Base-by-base conservation (phyloP, 1,140 invertebrate species). In the Pectinophora gossypiella region DNA sequence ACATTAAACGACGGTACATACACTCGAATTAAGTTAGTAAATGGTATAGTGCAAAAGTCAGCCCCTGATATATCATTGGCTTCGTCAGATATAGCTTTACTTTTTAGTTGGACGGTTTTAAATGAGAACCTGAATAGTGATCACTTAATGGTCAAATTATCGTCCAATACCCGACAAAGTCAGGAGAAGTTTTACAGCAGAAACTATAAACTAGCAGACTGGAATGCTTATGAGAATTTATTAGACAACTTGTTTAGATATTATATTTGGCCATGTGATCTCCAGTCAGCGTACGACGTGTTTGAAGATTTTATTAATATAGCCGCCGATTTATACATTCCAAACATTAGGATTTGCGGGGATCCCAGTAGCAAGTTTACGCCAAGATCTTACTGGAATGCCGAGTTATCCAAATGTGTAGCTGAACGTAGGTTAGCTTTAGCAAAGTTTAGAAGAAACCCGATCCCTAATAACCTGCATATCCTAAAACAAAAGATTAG, bases 361-460 rank as follows among this genome's bases (percentile, higher is more conserved):
- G 42, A 51, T 18, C 48, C 53, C 13, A 10, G 16, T 27, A 48
- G 15, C 15, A 59, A 53, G n/a, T 68, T 64, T 54, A 58, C 12
- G 1, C 51, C 56, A 0, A 64, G 61, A 45, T 46, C 53, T 19
- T 68, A 68, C 23, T 64, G 61, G 59, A 64, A 16, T 35, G 7
- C 23, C 0, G 16, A 45, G 3, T n/a, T 64, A 1, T 61, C 64
- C 7, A 61, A 57, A 58, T 32, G 32, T 2, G 44, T 67, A 4
- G 60, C 60, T 3, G 55, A 61, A 40, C 51, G 64, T 7, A 48
- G 61, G 9, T 42, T 61, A 9, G 64, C 64, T 0, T 23, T 68
- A n/a, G 22, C 45, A 18, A 48, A 35, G 1, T 56, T 68, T 35
- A 22, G 64, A 46, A 42, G 36, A 35, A 54, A 51, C 35, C 61